Evolutionary conservation across 1,140 invertebrate genomes (phyloP).

Genomic region (Sitophilus oryzae): DNA sequence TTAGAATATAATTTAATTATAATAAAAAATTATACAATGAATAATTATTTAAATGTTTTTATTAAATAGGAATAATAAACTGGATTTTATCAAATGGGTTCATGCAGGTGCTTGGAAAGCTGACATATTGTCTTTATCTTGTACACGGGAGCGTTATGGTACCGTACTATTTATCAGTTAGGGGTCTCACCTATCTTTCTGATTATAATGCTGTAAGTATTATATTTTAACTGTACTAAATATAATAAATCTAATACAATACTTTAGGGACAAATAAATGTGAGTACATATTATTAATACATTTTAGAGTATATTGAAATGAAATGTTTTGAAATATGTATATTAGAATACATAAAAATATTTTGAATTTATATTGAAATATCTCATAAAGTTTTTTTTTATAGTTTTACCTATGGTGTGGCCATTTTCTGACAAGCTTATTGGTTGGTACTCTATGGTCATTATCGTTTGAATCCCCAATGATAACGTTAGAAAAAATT

Average conservation of each 20-base stretch:
- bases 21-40: no score
- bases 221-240: no score
- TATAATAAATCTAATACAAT: no score
- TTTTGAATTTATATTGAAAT: not conserved
- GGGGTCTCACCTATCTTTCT: not conserved
- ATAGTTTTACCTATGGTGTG: not conserved
- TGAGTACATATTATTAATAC: no score
- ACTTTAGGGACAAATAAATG: no score
- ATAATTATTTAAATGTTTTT: no score
- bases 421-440: not conserved
- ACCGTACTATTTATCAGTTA: not conserved
- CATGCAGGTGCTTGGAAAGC: conserved; percentile 9
- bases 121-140: conserved; percentile 8
- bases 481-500: not conserved
- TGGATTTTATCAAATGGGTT: conserved; percentile 3
- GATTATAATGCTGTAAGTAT: conserved; percentile 1
- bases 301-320: not conserved
- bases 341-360: no score
- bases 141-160: conserved; percentile 3
- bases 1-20: conserved; percentile 1
- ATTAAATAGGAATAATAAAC: not conserved
- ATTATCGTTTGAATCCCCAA: not conserved
- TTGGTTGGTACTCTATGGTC: not conserved
- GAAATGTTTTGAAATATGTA: no score
- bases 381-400: not conserved